phyloP scores from a whole-genome alignment of 1,140 invertebrate genomes.

The Papilio xuthus region DNA sequence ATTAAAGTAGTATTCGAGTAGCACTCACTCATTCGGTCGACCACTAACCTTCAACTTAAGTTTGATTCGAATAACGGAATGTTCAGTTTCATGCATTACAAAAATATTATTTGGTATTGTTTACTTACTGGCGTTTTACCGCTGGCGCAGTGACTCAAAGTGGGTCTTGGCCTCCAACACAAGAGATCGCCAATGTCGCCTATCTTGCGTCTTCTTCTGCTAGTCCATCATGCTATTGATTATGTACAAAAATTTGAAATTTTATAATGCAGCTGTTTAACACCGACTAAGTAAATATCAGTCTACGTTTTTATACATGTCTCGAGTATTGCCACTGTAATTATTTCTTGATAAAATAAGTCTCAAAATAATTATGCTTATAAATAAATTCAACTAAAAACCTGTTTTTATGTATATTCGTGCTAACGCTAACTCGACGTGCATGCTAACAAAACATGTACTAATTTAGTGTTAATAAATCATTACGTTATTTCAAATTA shows the following conservation, averaged over 20 bases:
- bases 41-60: background rate
- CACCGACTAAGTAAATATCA: too few species aligned
- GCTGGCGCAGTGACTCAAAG: too few species aligned
- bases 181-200: too few species aligned
- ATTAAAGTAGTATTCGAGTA: constrained; percentile 40
- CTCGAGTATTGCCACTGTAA: background rate
- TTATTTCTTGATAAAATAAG: background rate
- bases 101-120: too few species aligned
- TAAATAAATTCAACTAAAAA: background rate
- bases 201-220: too few species aligned
- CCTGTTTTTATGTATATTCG: background rate
- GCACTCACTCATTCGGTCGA: background rate
- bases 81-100: background rate
- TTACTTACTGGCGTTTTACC: too few species aligned
- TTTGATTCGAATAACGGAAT: background rate
- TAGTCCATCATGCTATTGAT: background rate
- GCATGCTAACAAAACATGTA: constrained; percentile 27
- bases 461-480: constrained; percentile 23
- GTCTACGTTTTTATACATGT: background rate
- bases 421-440: constrained; percentile 24
- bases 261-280: background rate
- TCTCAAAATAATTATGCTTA: background rate
- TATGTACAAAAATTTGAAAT: background rate
- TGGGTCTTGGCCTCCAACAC: too few species aligned
- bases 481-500: background rate